Base-by-base conservation (phyloP, 1,140 invertebrate species). In the Zaprionus ghesquierei region DNA sequence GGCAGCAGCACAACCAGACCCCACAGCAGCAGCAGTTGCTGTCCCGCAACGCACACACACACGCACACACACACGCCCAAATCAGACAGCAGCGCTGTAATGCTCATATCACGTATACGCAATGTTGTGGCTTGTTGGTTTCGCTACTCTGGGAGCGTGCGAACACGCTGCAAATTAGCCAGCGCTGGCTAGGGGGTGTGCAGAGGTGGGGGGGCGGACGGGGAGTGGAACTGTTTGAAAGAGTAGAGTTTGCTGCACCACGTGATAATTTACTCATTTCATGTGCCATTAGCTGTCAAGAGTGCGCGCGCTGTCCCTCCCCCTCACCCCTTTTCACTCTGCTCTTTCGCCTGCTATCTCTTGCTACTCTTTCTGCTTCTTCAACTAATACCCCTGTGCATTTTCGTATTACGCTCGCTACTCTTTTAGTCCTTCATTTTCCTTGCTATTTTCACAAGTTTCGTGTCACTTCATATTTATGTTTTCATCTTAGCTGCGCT, bases 241-340 rank as follows among this genome's bases (percentile, higher is more conserved):
- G 50, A 53, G 44, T n/a, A 41, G 35, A 41, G 35, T 41, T 50
- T 62, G 46, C 56, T 61, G 31, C 25, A 66, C 68, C 73, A 77
- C 74, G 82, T 81, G 75, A 86, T 86, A 86, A 86, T 79, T 86
- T 86, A 86, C 82, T 86, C 82, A 86, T 86, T 86, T 86, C 82
- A 86, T 86, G 82, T 86, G 79, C 79, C 68, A 86, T 86, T 87
- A 87, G 75, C 77, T 87, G 82, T 82, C 75, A 71, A 73, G 70
- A 68, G 70, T 49, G 10, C 31, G 12, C 23, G 20, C 59, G n/a
- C n/a, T n/a, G n/a, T 3, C 12, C 5, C 50, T 15, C 3, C 4
- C 3, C 8, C 12, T 59, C 4, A 1, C 8, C 12, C 46, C 25
- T 27, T 27, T 1, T 9, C 9, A 8, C 27, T 29, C 6, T 29